These are phyloP conservation scores for Seira ritae DNA, from an alignment of 2,888 invertebrate genomes.

Conservation along the genomic window DNA sequence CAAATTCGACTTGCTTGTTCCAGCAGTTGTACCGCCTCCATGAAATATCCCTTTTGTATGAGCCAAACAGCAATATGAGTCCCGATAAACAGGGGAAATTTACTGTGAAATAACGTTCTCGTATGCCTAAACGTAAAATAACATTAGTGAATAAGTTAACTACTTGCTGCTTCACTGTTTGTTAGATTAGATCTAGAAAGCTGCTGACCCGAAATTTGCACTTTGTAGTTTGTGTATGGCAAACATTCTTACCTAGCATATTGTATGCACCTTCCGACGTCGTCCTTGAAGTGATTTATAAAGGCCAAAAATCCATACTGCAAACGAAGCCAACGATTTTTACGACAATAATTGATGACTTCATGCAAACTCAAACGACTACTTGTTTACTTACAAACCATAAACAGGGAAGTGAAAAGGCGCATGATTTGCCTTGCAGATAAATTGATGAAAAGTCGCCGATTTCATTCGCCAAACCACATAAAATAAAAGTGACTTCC, in stretches of 20 bases:
- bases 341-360: neutral
- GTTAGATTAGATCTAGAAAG: too few species aligned
- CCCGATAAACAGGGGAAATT: constrained; percentile 45
- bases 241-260: constrained; percentile 39
- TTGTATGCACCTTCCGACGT: constrained; percentile 9
- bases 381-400: constrained; percentile 51
- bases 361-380: neutral
- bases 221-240: neutral
- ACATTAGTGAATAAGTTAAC: too few species aligned
- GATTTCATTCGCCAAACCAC: neutral
- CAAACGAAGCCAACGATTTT: neutral
- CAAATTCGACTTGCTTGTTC: too few species aligned
- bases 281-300: constrained; percentile 46
- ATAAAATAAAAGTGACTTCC: neutral
- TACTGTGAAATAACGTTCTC: too few species aligned
- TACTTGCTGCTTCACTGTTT: too few species aligned
- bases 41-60: constrained; percentile 64
- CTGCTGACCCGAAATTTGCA: too few species aligned
- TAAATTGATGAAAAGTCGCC: neutral
- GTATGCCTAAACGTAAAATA: too few species aligned
- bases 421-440: neutral
- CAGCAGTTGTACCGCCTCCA: constrained; percentile 21
- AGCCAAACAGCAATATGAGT: constrained; percentile 65
- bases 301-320: constrained; percentile 62
- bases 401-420: neutral